Percentiles rank a stretch among this genome's conserved stretches.
phyloP scores from a whole-genome alignment of 2,113 vertebrate species.

The Pangasianodon hypophthalmus region DNA sequence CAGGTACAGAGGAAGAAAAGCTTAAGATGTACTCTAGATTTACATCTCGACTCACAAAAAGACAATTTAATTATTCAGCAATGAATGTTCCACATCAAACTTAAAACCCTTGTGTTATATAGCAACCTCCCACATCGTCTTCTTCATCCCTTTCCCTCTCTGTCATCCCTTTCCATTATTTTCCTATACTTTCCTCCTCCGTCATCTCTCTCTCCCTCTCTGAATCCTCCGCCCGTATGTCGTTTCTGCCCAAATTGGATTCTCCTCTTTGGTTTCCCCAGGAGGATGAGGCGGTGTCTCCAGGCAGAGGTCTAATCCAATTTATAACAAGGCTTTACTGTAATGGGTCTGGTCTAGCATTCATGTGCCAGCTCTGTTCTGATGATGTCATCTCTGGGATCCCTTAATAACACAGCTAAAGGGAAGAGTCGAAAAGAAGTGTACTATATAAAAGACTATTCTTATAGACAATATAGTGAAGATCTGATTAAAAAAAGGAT shows the following conservation, averaged over 20 bases:
- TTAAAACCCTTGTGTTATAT: neutral
- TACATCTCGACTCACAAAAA: conserved; percentile 10
- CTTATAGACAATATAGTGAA: neutral
- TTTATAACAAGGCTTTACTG: conserved; percentile 41
- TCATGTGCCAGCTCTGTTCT: conserved; percentile 16
- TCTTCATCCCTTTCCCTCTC: neutral
- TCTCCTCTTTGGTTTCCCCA: conserved; percentile 13
- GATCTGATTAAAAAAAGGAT: neutral
- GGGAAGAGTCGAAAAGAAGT: neutral
- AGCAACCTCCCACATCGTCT: neutral
- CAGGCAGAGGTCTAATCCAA: conserved; percentile 45
- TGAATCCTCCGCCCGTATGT: neutral
- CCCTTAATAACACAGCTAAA: conserved; percentile 24
- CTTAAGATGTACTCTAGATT: neutral
- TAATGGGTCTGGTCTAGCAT: conserved; percentile 22
- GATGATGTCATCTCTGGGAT: conserved; percentile 36
- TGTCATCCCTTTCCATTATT: neutral
- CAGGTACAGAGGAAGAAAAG: neutral
- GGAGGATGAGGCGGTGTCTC: conserved; percentile 22
- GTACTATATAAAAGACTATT: neutral
- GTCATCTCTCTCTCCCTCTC: conserved; percentile 18
- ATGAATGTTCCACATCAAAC: neutral
- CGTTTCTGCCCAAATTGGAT: conserved; percentile 25
- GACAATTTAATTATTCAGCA: neutral
- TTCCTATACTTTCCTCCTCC: neutral